These are phyloP conservation scores for Ammospiza caudacuta DNA, from an alignment of 2,113 vertebrate genomes.

Conservation along the genomic window DNA sequence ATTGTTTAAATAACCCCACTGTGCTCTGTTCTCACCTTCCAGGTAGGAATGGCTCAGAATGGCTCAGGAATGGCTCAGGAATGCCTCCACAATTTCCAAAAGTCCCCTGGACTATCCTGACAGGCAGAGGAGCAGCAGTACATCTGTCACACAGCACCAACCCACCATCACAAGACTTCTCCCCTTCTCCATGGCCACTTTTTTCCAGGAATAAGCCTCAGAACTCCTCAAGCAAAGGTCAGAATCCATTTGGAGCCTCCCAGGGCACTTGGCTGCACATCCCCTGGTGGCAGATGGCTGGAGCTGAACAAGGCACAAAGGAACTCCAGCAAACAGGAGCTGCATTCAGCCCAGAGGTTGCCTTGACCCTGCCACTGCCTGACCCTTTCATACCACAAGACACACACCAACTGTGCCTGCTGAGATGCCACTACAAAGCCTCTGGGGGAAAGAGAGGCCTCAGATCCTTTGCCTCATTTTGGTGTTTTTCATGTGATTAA, in stretches of 20 bases:
- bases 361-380: not conserved
- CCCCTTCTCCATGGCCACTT: not conserved
- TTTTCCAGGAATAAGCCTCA: not conserved
- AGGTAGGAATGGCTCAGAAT: not conserved
- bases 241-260: accelerated
- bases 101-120: not conserved
- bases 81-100: not conserved
- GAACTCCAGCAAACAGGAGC: not conserved
- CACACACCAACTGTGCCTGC: not conserved
- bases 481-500: not conserved
- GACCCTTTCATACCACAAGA: not conserved
- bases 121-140: not conserved
- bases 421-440: not conserved
- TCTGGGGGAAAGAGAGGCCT: not conserved
- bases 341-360: not conserved
- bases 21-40: not conserved
- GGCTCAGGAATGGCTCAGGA: too few relatives aligned
- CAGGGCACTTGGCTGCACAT: not conserved
- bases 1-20: accelerated
- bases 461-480: not conserved
- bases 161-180: not conserved
- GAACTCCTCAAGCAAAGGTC: not conserved
- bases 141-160: not conserved
- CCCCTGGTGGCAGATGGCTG: not conserved
- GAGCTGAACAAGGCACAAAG: constrained; percentile 37